Evolutionary conservation across 2,113 vertebrate species (phyloP), one percentile per base, ranked within the genome.

Genomic region (Pomatorhinus ruficollis): DNA sequence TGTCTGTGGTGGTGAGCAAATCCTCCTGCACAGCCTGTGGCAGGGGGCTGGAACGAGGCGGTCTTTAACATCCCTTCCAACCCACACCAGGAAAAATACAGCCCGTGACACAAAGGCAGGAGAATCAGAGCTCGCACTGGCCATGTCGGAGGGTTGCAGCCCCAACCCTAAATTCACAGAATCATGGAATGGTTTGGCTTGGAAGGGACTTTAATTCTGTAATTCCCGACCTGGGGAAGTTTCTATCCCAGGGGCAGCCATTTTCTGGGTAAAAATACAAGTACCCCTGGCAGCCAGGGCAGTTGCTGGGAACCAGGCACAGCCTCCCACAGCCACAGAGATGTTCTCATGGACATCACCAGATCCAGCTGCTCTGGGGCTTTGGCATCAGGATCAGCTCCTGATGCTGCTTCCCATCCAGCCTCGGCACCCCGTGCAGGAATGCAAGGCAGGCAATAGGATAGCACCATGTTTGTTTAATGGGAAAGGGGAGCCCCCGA

Each of bases 391-490:
- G 68, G 33, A 90, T 10, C 20, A 75, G 47, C 33, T 66, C 45
- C 30, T 83, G 1, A 0, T 53, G n/a, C 63, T 71, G 12, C 56
- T 79, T 63, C 74, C 42, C 39, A 39, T 9, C 21, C 44, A 31
- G 37, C 35, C 47, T 30, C 2, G 2, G 57, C 28, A 22, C 4
- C 4, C 28, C 5, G 0, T 8, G 66, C 39, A 64, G 53, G 16
- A 37, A 5, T 6, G 39, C 8, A 4, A 16, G 53, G 70, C 35
- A 54, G 50, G 9, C 27, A 61, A 12, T 0, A 1, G 60, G 19
- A 7, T 1, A 12, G 19, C 35, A 9, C 10, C 3, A 8, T 1
- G 3, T 14, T 75, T 1, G 3, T 14, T 75, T 10, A 15, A 16
- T 10, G 63, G 69, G 31, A 40, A 69, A 83, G 18, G 14, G 40